phyloP scores from a whole-genome alignment of 2,113 vertebrate species.

The Apeltes quadracus region DNA sequence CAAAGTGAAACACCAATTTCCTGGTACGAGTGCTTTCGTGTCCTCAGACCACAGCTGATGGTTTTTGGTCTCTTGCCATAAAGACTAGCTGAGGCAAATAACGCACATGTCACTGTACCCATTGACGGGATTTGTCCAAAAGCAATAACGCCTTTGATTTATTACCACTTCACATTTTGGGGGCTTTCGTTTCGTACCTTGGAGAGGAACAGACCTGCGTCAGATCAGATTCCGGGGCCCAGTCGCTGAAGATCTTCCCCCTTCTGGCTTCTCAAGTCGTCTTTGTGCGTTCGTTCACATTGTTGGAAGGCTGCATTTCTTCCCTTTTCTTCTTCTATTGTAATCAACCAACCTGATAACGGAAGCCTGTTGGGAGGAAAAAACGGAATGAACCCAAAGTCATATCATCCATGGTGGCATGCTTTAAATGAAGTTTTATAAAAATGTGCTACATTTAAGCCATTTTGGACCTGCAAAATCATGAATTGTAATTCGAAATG shows the following conservation, averaged over 20 bases:
- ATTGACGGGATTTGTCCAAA: constrained; percentile 19
- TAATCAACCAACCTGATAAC: neutral
- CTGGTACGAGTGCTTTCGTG: constrained; percentile 4
- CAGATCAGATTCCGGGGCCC: neutral
- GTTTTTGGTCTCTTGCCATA: constrained; percentile 3
- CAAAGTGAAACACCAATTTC: constrained; percentile 29
- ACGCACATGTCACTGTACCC: neutral
- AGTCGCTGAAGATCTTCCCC: neutral
- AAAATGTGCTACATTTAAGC: constrained; percentile 10
- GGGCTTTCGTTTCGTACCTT: constrained; percentile 18
- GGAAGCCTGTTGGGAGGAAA: neutral
- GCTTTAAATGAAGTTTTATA: neutral
- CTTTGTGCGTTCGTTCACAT: neutral
- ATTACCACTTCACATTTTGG: constrained; percentile 28
- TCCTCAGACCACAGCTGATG: constrained; percentile 3
- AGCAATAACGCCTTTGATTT: constrained; percentile 26
- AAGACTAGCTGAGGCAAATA: constrained; percentile 8
- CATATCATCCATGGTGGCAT: neutral
- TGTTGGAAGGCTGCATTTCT: neutral
- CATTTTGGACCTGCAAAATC: constrained; percentile 1
- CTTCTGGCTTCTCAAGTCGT: too few species aligned
- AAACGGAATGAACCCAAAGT: neutral
- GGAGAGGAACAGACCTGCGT: neutral
- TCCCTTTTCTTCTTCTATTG: neutral
- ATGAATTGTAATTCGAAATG: neutral